phyloP scores from a whole-genome alignment of 2,888 invertebrate species.

The Epirrita christyi region DNA sequence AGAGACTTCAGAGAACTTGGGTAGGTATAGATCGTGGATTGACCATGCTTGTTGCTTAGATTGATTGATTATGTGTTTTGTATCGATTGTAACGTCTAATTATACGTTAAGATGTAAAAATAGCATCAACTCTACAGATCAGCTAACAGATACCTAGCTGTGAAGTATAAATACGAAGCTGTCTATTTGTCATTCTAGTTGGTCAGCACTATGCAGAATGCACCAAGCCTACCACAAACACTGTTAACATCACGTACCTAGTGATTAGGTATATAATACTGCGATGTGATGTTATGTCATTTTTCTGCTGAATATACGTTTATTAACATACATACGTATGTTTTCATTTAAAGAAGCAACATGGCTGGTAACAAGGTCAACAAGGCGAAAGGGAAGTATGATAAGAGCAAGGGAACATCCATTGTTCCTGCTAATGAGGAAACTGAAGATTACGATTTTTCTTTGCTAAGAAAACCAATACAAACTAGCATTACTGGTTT shows the following conservation, averaged over 20 bases:
- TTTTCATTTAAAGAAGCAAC: slow-evolving; percentile 19
- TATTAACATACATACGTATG: not conserved
- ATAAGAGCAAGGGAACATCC: slow-evolving; percentile 45
- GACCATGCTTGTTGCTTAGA: slow-evolving; percentile 60
- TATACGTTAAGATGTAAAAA: slow-evolving; percentile 10
- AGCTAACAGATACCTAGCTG: slow-evolving; percentile 1
- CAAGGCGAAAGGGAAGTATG: slow-evolving; percentile 72
- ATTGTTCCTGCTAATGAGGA: slow-evolving; percentile 64
- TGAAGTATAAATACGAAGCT: slow-evolving; percentile 18
- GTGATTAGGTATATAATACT: slow-evolving; percentile 2
- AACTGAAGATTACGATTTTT: slow-evolving; percentile 78
- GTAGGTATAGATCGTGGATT: slow-evolving; percentile 59
- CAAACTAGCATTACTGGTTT: slow-evolving; percentile 88
- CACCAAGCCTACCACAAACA: slow-evolving; percentile 12
- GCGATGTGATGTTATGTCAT: not conserved
- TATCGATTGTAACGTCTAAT: slow-evolving; percentile 7
- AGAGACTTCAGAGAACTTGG: slow-evolving; percentile 73
- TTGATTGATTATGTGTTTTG: slow-evolving; percentile 25
- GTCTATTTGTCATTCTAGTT: slow-evolving; percentile 44
- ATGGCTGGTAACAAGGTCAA: slow-evolving; percentile 79
- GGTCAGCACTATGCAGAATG: slow-evolving; percentile 59
- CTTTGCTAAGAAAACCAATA: slow-evolving; percentile 87
- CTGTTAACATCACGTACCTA: slow-evolving; percentile 7
- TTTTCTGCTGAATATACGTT: slow-evolving; percentile 9
- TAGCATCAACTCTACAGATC: slow-evolving; percentile 19